Base-by-base conservation (phyloP, 1,140 invertebrate species). In the Mercenaria mercenaria region DNA sequence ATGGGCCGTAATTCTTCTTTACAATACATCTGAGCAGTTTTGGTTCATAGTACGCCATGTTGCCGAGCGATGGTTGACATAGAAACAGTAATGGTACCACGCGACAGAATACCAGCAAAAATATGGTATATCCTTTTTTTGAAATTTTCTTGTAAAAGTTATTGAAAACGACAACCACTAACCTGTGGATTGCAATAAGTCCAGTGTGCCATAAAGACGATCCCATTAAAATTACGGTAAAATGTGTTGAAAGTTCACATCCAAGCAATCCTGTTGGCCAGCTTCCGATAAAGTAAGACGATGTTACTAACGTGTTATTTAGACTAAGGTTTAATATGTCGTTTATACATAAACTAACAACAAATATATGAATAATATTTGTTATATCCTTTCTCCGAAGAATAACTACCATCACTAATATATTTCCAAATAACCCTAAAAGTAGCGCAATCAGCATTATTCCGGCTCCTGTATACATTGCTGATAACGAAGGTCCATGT, bases 161-260 rank as follows among this genome's bases (percentile, higher is more conserved):
- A 88, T 95, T 95, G 79, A 95, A 95, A 41, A 95, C 94, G 18
- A 96, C 96, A 4, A 96, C 95, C 52, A 96, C 92, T 37, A 95
- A 94, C 8, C 96, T 92, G 90, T 96, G 95, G 26, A 96, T 95
- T 61, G 95, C 95, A 43, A 96, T 96, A 23, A 96, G 92, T 26
- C 93, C 95, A 34, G 95, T 95, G 89, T 96, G 96, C 95, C 95
- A 96, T 10, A 96, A 84, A 4, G 95, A 95, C 15, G 93, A 95
- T 0, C 95, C 95, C 92, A 94, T 95, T 6, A 95, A 89, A 11
- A 95, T 90, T 15, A 95, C 93, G 10, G 93, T 94, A 80, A 96
- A 94, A 83, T 95, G 94, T 23, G 94, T 94, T n/a, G 93, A 92
- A 39, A 95, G 89, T 77, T 94, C 93, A 89, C 95, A 96, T 11